Evolutionary conservation across 2,888 invertebrate genomes (phyloP), one percentile per base, ranked within the genome.

Genomic region (Brenthis ino): DNA sequence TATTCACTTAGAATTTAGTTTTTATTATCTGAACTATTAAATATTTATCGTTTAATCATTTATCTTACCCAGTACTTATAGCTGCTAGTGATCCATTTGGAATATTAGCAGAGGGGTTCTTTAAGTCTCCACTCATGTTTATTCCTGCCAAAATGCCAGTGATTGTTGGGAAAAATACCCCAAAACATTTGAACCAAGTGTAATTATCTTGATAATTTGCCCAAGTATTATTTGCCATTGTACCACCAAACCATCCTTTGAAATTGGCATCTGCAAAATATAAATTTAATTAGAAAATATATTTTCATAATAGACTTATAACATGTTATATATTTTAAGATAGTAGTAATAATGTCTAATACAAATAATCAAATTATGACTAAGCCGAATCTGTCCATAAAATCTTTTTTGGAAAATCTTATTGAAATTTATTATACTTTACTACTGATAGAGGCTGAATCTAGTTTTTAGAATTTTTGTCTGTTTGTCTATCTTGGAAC

Each of bases 101-200:
- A 82, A 99, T 99, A 86, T 98, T 98, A 55, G 95, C 95, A 6
- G 97, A 97, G 1, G 99, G 99, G 77, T 98, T 96, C 77, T 96
- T 95, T 68, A 99, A 94, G 87, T 99, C 99, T 14, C 99, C 99
- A 83, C 98, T 98, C 99, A 99, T 99, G 84, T 99, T 99, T 77
- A 99, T 99, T 48, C 99, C 99, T 6, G 99, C 98, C 75, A 99
- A 93, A 73, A 99, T 97, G 16, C 99, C 99, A 58, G 99, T 99
- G 37, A 99, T 97, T 0, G 99, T 98, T 14, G 99, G 99, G 85
- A 99, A 99, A 89, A 99, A 99, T 2, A 99, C 97, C 47, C 99
- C 99, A 88, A 99, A 98, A 54, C 99, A 98, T 64, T 96, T 97
- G 89, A 99, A 99, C 97, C 99, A 99, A 71, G 96, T 96, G 80